These are phyloP conservation scores for Achlya flavicornis DNA, from an alignment of 2,888 invertebrate genomes.

Conservation along the genomic window DNA sequence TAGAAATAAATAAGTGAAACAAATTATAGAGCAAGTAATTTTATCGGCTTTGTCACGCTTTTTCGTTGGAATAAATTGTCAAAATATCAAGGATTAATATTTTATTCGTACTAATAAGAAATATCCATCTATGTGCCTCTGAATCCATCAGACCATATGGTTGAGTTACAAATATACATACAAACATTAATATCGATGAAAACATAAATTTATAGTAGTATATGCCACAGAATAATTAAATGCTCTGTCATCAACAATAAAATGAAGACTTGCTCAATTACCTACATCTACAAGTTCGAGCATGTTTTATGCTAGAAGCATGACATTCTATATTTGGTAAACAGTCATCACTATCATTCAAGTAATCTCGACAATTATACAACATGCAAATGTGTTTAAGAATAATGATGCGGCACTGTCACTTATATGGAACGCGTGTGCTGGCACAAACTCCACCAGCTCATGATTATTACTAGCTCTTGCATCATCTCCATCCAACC, in stretches of 20 bases:
- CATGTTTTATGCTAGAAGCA: neutral
- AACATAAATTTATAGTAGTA: too few relatives aligned
- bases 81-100: too few relatives aligned
- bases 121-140: too few relatives aligned
- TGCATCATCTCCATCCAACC: constrained; percentile 20
- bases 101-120: too few relatives aligned
- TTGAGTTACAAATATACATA: too few relatives aligned
- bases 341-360: neutral
- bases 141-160: too few relatives aligned
- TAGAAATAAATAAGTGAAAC: too few relatives aligned
- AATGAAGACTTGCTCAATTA: neutral
- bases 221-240: neutral
- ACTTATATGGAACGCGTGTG: constrained; percentile 19
- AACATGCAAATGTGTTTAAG: neutral
- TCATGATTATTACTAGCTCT: constrained; percentile 26
- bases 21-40: too few relatives aligned
- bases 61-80: too few relatives aligned
- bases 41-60: too few relatives aligned
- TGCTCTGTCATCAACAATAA: too few relatives aligned
- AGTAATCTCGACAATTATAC: constrained; percentile 10
- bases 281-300: neutral
- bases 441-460: constrained; percentile 15
- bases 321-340: neutral
- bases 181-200: too few relatives aligned
- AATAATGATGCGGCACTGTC: constrained; percentile 19